These are phyloP conservation scores for Listrodromus nycthemerus DNA, from an alignment of 2,888 invertebrate genomes.

Conservation along the genomic window DNA sequence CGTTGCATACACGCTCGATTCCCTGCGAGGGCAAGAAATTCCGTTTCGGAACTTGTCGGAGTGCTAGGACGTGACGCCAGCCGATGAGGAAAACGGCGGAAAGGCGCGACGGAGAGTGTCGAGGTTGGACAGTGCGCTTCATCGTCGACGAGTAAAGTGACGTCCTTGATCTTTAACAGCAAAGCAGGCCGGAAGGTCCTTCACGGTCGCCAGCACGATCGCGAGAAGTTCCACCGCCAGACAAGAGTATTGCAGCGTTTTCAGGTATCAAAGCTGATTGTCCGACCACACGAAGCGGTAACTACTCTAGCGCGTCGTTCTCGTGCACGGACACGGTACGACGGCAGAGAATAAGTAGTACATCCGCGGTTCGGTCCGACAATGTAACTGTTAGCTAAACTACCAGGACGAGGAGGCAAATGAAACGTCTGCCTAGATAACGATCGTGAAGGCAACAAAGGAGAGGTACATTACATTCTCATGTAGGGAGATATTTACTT, in stretches of 20 bases:
- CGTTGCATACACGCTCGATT: neutral
- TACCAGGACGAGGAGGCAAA: neutral
- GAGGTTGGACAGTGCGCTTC: constrained; percentile 34
- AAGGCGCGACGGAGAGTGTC: neutral
- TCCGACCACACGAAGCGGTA: constrained; percentile 32
- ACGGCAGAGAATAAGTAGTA: neutral
- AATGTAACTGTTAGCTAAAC: constrained; percentile 3
- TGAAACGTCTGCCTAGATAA: neutral
- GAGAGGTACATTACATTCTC: neutral
- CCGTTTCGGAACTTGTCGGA: constrained; percentile 19
- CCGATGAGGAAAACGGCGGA: constrained; percentile 28
- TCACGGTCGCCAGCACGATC: constrained; percentile 22
- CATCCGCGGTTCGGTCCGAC: neutral
- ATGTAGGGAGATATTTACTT: constrained; percentile 3
- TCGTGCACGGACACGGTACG: neutral
- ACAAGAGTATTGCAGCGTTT: constrained; percentile 35
- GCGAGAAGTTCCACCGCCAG: constrained; percentile 5
- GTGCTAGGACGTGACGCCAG: neutral
- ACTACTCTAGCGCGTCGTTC: constrained; percentile 12
- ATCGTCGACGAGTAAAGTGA: constrained; percentile 8
- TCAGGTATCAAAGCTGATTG: constrained; percentile 24
- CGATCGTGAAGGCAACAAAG: constrained; percentile 22
- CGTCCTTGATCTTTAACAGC: constrained; percentile 50
- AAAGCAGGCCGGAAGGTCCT: constrained; percentile 24
- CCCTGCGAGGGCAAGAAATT: constrained; percentile 6